Evolutionary conservation across 2,113 vertebrate genomes (phyloP).

Genomic region (Diadophis punctatus): DNA sequence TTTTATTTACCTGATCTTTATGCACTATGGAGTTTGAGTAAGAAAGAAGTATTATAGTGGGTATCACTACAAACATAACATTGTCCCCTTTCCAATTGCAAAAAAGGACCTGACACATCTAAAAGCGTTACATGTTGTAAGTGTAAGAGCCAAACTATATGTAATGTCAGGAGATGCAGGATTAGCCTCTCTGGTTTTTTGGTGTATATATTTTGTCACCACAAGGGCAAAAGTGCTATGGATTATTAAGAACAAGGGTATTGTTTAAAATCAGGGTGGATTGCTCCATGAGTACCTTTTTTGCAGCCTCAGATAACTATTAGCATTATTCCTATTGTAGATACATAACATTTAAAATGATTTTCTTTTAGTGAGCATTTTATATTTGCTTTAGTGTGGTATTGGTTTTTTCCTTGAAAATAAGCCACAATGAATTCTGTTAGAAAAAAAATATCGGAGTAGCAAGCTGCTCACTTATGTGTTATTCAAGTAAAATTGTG

Average conservation of each 20-base stretch:
- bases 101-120: too few relatives aligned
- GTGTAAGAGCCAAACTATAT: background rate
- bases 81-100: background rate
- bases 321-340: background rate
- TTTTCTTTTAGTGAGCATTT: background rate
- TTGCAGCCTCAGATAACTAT: too few relatives aligned
- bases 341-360: background rate
- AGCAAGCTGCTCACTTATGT: background rate
- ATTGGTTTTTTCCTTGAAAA: background rate
- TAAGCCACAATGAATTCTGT: background rate
- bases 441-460: background rate
- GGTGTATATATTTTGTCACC: background rate
- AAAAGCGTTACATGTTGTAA: background rate
- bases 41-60: too few relatives aligned
- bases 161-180: background rate
- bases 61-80: background rate
- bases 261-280: too few relatives aligned
- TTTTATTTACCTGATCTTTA: background rate
- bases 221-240: background rate
- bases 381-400: background rate
- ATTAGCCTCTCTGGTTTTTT: background rate
- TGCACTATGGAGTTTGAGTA: background rate
- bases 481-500: background rate
- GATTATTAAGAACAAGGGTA: background rate
- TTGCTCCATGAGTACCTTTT: too few relatives aligned